Percentiles rank a stretch among this genome's conserved stretches.
Conservation (phyloP, 2,113 vertebrate genomes). For the Elachura formosa region DNA sequence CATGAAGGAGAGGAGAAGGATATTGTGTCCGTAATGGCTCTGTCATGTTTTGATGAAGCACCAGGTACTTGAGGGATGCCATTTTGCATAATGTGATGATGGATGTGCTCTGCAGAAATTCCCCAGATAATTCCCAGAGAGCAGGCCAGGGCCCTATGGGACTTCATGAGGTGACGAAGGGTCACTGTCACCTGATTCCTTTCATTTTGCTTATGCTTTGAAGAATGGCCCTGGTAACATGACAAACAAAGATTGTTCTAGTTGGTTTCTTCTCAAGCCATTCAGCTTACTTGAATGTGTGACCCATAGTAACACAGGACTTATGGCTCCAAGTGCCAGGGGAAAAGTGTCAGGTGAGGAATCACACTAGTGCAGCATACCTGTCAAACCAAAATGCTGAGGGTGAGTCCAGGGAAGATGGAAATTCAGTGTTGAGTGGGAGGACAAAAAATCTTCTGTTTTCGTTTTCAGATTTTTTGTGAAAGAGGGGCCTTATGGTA, state of each 20-base stretch:
- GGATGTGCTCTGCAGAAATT: background rate
- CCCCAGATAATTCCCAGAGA: background rate
- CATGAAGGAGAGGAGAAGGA: background rate
- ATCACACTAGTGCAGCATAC: background rate
- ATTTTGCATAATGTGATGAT: background rate
- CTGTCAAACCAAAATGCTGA: background rate
- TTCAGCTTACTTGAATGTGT: background rate
- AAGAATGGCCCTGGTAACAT: background rate
- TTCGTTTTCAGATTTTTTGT: background rate
- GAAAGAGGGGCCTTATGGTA: rapidly evolving
- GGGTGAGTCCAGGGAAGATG: background rate
- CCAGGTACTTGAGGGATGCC: background rate
- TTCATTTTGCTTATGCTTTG: background rate
- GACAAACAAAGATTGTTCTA: background rate
- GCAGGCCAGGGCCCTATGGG: background rate
- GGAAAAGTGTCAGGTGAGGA: background rate
- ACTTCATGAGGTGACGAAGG: background rate
- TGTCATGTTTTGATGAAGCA: background rate
- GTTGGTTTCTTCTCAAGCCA: background rate
- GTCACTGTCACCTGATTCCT: background rate
- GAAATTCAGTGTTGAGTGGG: background rate
- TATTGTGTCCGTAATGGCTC: background rate
- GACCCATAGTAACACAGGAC: background rate
- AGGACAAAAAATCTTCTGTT: background rate
- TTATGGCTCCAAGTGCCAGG: background rate